Percentiles rank a stretch among this genome's conserved stretches.
phyloP scores from a whole-genome alignment of 2,113 vertebrate species.

The Leucosticte australis region DNA sequence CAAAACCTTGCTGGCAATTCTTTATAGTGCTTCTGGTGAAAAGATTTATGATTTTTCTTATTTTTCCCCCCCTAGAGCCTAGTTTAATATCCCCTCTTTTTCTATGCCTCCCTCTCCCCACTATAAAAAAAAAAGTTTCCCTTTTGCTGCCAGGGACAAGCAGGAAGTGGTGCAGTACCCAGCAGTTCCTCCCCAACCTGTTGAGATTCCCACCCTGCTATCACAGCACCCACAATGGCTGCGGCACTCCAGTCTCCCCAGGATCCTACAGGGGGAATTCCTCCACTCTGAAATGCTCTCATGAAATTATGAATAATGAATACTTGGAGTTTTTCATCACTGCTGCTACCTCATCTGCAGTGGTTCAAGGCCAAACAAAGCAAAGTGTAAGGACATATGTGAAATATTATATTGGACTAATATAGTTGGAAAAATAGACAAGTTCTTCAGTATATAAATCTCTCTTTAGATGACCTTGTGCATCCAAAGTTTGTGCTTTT shows the following conservation, averaged over 20 bases:
- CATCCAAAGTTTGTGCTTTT: neutral
- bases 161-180: neutral
- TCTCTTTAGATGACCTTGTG: neutral
- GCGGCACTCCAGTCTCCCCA: neutral
- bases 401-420: neutral
- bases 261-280: neutral
- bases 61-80: neutral
- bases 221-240: rapidly evolving
- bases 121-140: neutral
- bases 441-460: neutral
- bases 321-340: neutral
- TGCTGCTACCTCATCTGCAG: neutral
- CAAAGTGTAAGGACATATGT: neutral
- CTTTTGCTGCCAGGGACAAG: neutral
- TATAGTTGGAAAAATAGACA: neutral
- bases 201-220: neutral
- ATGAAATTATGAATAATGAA: neutral
- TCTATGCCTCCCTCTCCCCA: neutral
- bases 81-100: neutral
- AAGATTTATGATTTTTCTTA: neutral
- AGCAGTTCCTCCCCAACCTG: neutral
- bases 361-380: neutral
- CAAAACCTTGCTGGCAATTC: neutral
- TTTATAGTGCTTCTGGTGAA: neutral
- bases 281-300: neutral